Percentiles rank a stretch among this genome's conserved stretches.
phyloP scores from a whole-genome alignment of 2,113 vertebrate species.

The human (Homo sapiens) region GRCh38 chr1:168428001-168428500 shows the following conservation, averaged over 20 bases:
- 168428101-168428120: background rate
- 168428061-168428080: background rate
- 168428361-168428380: background rate
- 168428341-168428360: background rate
- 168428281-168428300: background rate
- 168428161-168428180: background rate
- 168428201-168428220: background rate
- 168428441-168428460: background rate
- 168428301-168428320: fast-evolving
- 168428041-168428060: background rate
- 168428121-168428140: background rate
- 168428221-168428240: background rate
- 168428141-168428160: background rate
- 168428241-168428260: background rate
- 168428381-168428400: background rate
- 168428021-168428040: background rate
- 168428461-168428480: background rate
- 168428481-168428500: fast-evolving
- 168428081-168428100: background rate
- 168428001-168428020: background rate
- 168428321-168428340: background rate
- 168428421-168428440: background rate
- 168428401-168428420: background rate
- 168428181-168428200: background rate
- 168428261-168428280: background rate